Evolutionary conservation across 2,888 invertebrate species (phyloP), one percentile per base, ranked within the genome.

Genomic region (Vannuccia rotundouncinata): DNA sequence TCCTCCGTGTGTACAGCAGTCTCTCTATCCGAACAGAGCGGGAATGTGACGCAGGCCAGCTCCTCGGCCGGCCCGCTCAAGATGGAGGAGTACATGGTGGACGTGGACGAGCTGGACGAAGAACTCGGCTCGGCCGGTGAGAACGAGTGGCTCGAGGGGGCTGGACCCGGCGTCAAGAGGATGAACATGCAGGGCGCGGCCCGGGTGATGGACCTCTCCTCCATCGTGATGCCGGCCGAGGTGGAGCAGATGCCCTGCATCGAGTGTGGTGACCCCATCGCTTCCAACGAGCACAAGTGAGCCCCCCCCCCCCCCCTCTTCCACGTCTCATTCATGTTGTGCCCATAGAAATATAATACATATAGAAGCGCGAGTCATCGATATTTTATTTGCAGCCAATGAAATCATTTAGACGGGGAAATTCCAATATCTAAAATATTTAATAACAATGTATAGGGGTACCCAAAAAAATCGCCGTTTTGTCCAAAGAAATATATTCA

Each of bases 171-270:
- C 25, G 45, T 77, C 66, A 77, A 77, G 27, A 30, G 77, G n/a
- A 77, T 79, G 76, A 79, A 79, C 22, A 74, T 74, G 5, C 79
- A 60, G 29, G 79, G 73, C 22, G 77, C 79, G 5, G 77, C 77
- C 1, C 29, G 79, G 1, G 66, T 79, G 25, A 79, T 74, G 31
- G 79, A 79, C 31, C 27, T 79, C 2, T 76, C 74, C 22, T 29
- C 28, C n/a, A 29, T 79, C 22, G 30, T 29, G 17, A 30, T 77
- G 73, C 79, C 79, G 30, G 77, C 29, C 5, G 77, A 77, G 28
- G 30, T 77, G 25, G 77, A 77, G 1, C 25, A n/a, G 45, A 27
- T 77, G 1, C 30, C 31, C 30, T 79, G 79, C 30, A 73, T 79
- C 10, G 79, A 79, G 28, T 79, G 79, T 31, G 79, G 66, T 2